Base-by-base conservation (phyloP, 2,888 invertebrate genomes). In the Syrista parreyssii region DNA sequence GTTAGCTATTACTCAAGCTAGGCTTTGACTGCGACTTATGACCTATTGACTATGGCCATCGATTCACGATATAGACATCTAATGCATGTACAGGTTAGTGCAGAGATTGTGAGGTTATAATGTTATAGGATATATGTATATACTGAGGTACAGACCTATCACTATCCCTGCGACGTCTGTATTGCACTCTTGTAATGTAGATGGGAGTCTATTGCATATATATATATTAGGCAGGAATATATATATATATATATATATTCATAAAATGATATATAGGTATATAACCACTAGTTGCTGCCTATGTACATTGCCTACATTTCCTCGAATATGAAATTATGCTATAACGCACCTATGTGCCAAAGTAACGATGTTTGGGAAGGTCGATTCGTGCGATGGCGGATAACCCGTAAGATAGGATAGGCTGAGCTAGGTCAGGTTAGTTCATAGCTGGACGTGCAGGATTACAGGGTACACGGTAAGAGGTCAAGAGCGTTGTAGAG, bases 1-100 rank as follows among this genome's bases (percentile, higher is more conserved):
- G 55, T 23, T 23, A 55, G 9, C 23, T 55, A 9, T 55, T 9
- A 55, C 55, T 23, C 55, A 23, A 55, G 55, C 55, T 55, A 55
- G 55, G 55, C 55, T 55, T 55, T 55, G 55, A 40, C 23, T 55
- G 23, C 55, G 77, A 78, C 79, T 79, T 76, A 75, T 79, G 74
- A 78, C 78, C 78, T 78, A 78, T 76, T 79, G 71, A 40, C 75
- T 75, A 35, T 36, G 23, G 9, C 9, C 55, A 55, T 2, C 55
- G 23, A 1, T 23, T 55, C 23, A 55, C 55, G 40, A 55, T 55
- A 23, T 23, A 23, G 3, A 55, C 55, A 1, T 55, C 23, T 36
- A 15, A 55, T 23, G 55, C 55, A 55, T 23, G 23, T 55, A 55
- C 2, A 55, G 9, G 15, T 15, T 40, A 40, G 40, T 40, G 23